phyloP scores from a whole-genome alignment of 2,113 vertebrate species.

The Catagonus wagneri region DNA sequence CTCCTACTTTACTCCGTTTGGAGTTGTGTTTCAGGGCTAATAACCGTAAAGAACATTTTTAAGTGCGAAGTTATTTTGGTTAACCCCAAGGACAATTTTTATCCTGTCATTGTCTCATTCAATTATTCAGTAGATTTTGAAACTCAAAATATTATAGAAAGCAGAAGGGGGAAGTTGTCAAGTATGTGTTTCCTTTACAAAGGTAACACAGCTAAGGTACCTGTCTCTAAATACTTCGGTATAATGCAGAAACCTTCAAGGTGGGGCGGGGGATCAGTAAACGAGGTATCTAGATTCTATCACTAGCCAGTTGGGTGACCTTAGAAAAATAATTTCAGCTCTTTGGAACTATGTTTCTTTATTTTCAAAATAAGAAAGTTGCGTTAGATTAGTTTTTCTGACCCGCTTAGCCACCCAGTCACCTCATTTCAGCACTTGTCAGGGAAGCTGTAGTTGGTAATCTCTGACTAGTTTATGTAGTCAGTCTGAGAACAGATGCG shows the following conservation, averaged over 20 bases:
- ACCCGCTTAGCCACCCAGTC: neutral
- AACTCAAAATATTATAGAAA: conserved; percentile 55
- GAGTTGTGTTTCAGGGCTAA: neutral
- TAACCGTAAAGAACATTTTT: neutral
- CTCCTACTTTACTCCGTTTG: conserved; percentile 1
- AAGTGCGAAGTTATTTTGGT: conserved; percentile 62
- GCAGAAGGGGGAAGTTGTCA: neutral
- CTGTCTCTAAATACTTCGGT: conserved; percentile 8
- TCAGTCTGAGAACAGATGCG: neutral
- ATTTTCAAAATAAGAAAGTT: conserved; percentile 43
- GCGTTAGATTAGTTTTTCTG: neutral
- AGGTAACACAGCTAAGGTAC: neutral
- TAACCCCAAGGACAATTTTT: conserved; percentile 34
- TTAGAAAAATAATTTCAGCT: conserved; percentile 10
- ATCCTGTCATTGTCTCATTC: neutral
- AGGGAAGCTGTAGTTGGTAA: neutral
- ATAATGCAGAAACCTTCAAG: neutral
- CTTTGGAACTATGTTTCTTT: neutral
- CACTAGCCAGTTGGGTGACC: neutral
- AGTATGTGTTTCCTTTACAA: neutral
- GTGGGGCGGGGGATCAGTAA: neutral
- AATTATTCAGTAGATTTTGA: conserved; percentile 46
- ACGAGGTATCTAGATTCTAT: neutral
- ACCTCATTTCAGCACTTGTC: neutral
- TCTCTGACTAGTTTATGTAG: neutral